Percentiles rank a stretch among this genome's conserved stretches.
phyloP scores from a whole-genome alignment of 2,797 vertebrate genomes.

The Peromyscus attwateri region DNA sequence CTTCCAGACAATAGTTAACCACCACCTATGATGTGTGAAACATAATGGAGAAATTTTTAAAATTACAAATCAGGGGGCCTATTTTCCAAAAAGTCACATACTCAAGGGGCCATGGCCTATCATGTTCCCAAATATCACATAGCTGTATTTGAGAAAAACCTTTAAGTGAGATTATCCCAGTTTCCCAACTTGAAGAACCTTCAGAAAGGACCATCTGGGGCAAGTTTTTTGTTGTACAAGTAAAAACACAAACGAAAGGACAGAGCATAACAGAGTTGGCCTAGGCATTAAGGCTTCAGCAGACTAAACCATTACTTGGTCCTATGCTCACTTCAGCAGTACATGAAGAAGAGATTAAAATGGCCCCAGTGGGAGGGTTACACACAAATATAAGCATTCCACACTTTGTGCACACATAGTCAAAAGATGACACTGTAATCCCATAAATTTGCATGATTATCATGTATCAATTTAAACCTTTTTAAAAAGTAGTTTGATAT shows the following conservation, averaged over 20 bases:
- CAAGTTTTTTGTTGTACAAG: slow-evolving; percentile 26
- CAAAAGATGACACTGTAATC: background rate
- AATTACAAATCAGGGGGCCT: background rate
- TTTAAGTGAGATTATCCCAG: slow-evolving; percentile 18
- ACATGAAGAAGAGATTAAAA: background rate
- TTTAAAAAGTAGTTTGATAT: background rate
- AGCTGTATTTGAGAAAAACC: background rate
- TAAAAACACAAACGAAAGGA: slow-evolving; percentile 42
- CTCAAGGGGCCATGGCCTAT: background rate
- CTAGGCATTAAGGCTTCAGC: background rate
- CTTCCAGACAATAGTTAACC: background rate
- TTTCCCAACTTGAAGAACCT: background rate
- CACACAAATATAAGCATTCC: background rate
- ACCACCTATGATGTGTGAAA: background rate
- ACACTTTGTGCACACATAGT: background rate
- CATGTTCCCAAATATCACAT: background rate
- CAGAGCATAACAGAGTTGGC: background rate
- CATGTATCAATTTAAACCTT: background rate
- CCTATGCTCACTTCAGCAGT: background rate
- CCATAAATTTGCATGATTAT: background rate
- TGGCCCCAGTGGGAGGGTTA: background rate
- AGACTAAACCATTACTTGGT: background rate
- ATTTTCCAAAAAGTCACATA: slow-evolving; percentile 38
- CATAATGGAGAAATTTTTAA: background rate
- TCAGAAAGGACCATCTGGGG: slow-evolving; percentile 41